These are phyloP conservation scores for Protobothrops flavoviridis DNA, from an alignment of 2,113 vertebrate species.

Conservation along the genomic window DNA sequence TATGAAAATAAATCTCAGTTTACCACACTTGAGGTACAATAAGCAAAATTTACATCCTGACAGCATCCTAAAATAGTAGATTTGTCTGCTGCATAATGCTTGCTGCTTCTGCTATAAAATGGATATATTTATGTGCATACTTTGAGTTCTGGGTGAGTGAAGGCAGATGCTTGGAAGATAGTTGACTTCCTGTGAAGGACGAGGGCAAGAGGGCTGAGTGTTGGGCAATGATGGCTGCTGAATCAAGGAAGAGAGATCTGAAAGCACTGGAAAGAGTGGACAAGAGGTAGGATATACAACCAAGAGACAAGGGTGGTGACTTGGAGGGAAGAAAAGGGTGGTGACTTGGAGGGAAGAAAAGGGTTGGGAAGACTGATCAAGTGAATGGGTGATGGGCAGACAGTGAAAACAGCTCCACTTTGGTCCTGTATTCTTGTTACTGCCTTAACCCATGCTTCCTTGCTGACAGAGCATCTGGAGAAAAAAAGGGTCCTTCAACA, in stretches of 20 bases:
- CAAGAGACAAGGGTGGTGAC: neutral
- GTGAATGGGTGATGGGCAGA: neutral
- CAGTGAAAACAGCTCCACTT: neutral
- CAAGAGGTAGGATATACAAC: neutral
- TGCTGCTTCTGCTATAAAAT: neutral
- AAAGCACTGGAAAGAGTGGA: neutral
- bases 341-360: neutral
- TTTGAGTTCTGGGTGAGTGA: neutral
- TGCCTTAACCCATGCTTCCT: neutral
- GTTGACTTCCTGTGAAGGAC: neutral
- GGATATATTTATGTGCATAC: neutral
- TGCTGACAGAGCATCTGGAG: neutral
- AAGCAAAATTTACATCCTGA: neutral
- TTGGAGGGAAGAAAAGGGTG: neutral
- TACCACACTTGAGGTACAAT: neutral
- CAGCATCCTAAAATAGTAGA: neutral
- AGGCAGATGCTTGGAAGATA: neutral
- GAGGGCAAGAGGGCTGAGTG: neutral
- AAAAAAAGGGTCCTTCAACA: neutral
- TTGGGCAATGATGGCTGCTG: neutral
- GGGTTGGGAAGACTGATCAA: neutral
- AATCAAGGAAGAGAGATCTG: neutral
- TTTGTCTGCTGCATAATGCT: neutral
- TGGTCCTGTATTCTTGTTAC: neutral
- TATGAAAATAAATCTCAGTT: neutral